Evolutionary conservation across 2,113 vertebrate genomes (phyloP).

Genomic region (Oplegnathus fasciatus): DNA sequence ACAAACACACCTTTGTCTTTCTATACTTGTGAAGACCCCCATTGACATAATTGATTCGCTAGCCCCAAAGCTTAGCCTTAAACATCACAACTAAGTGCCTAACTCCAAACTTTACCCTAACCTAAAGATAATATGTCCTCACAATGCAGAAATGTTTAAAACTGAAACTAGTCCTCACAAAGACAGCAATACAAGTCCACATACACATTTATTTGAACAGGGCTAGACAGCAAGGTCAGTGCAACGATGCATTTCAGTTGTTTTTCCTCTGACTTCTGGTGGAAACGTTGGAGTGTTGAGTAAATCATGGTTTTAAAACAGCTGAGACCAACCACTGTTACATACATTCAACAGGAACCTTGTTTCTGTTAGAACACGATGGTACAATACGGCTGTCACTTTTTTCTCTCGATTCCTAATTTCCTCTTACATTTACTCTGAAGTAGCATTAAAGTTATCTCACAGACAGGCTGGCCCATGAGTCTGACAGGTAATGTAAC

Average conservation of each 20-base stretch:
- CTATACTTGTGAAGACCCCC: background rate
- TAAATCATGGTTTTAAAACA: background rate
- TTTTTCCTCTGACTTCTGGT: background rate
- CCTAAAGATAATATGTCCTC: background rate
- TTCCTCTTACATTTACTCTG: background rate
- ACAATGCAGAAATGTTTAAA: background rate
- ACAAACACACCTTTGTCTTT: background rate
- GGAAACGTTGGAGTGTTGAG: background rate
- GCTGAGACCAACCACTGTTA: background rate
- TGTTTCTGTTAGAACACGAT: background rate
- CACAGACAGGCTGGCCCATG: background rate
- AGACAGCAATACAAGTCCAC: background rate
- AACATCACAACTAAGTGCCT: background rate
- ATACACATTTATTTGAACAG: background rate
- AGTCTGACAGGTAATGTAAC: background rate
- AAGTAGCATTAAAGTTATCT: background rate
- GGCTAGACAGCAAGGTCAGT: background rate
- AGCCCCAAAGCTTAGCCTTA: background rate
- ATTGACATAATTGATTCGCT: background rate
- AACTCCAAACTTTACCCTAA: background rate
- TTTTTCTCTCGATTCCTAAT: background rate
- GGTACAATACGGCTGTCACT: background rate
- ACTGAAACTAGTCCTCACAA: background rate
- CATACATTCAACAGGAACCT: background rate
- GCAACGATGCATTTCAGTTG: background rate